A percentile compares a stretch with the other conserved stretches of the same genome.
Conservation (phyloP, 2,797 vertebrate species). For the Bradypus variegatus region DNA sequence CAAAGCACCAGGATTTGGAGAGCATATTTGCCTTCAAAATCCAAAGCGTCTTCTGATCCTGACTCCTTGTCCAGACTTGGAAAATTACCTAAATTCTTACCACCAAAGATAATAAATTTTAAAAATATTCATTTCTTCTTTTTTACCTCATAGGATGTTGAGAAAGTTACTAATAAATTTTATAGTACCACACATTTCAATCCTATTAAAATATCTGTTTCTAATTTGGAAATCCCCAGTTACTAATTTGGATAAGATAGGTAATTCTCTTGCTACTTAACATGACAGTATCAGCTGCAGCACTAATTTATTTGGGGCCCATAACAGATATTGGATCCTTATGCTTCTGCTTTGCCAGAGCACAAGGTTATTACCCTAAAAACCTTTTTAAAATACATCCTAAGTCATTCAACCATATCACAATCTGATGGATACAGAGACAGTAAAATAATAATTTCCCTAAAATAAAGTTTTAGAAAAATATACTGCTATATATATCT, state of each 20-base stretch:
- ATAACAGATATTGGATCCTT: not conserved
- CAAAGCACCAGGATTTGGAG: not conserved
- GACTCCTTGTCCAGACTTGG: not conserved
- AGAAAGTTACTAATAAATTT: conserved; percentile 3
- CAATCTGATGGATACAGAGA: not conserved
- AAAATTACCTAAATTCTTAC: conserved; percentile 35
- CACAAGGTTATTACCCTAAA: not conserved
- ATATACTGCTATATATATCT: not conserved
- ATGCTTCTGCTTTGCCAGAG: not conserved
- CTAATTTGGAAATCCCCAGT: conserved; percentile 7
- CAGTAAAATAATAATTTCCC: not conserved
- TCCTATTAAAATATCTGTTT: not conserved
- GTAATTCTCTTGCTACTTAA: not conserved
- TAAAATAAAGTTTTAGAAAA: not conserved
- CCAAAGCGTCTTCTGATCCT: not conserved
- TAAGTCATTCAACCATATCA: not conserved
- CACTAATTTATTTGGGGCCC: not conserved
- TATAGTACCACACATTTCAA: not conserved
- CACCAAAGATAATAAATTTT: not conserved
- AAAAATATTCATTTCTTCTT: conserved; percentile 8
- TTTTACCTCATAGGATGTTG: conserved; percentile 18
- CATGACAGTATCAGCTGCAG: not conserved
- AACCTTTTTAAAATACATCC: not conserved
- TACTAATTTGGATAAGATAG: not conserved
- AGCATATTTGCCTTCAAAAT: not conserved